phyloP scores from a whole-genome alignment of 2,888 invertebrate genomes.

The Archips crataeganus region DNA sequence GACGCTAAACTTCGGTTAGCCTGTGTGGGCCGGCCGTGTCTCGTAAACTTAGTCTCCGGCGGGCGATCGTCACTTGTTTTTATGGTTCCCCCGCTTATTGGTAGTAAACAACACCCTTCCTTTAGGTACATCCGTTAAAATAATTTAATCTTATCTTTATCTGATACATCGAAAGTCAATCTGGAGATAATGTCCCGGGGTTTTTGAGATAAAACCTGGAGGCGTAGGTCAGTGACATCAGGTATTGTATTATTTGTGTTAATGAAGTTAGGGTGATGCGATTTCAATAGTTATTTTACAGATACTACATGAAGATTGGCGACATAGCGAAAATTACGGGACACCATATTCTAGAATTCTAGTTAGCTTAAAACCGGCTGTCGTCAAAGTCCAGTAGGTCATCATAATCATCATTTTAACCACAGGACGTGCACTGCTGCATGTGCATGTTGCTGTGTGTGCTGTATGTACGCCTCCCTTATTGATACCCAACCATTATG shows the following conservation, averaged over 20 bases:
- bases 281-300: too few relatives aligned
- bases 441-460: too few relatives aligned
- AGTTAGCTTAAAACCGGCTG: too few relatives aligned
- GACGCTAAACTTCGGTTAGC: slow-evolving; percentile 26
- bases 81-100: slow-evolving; percentile 57
- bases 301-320: too few relatives aligned
- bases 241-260: neutral
- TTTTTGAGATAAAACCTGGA: slow-evolving; percentile 18
- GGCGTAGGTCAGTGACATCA: neutral
- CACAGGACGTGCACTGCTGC: too few relatives aligned
- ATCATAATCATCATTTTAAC: too few relatives aligned
- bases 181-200: slow-evolving; percentile 20
- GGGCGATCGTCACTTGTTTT: slow-evolving; percentile 65
- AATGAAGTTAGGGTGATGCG: too few relatives aligned
- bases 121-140: slow-evolving; percentile 41
- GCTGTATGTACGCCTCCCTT: too few relatives aligned
- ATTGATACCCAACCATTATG: too few relatives aligned
- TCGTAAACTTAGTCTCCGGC: slow-evolving; percentile 58
- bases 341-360: too few relatives aligned
- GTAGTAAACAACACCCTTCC: slow-evolving; percentile 58
- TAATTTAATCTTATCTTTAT: slow-evolving; percentile 41
- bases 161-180: slow-evolving; percentile 40
- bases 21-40: slow-evolving; percentile 37
- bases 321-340: too few relatives aligned
- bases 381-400: too few relatives aligned